These are phyloP conservation scores for Marcusenius ussheri DNA, from an alignment of 2,113 vertebrate species.

Conservation along the genomic window DNA sequence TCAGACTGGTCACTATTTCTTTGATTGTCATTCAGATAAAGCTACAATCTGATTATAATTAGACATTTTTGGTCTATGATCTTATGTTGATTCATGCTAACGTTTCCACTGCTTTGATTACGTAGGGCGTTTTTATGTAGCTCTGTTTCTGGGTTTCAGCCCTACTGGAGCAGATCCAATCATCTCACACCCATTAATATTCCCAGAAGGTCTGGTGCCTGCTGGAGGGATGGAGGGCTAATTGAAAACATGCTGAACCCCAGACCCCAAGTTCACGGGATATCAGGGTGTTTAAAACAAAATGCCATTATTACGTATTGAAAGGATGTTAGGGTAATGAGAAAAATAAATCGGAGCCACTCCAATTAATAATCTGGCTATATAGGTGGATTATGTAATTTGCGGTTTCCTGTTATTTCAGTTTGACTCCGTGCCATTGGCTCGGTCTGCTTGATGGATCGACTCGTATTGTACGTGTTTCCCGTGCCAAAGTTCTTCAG, in stretches of 20 bases:
- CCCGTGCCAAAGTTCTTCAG: neutral
- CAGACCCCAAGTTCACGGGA: neutral
- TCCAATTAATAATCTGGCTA: neutral
- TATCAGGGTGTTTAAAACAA: conserved; percentile 9
- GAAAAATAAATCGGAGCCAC: neutral
- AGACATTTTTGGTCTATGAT: neutral
- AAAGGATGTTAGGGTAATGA: conserved; percentile 14
- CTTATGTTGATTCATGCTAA: neutral
- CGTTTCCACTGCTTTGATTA: neutral
- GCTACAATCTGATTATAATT: neutral
- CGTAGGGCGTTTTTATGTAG: neutral
- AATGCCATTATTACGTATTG: neutral
- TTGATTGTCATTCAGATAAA: neutral
- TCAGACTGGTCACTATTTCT: neutral
- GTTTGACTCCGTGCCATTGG: neutral
- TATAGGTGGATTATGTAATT: neutral
- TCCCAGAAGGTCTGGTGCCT: neutral
- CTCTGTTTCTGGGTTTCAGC: neutral
- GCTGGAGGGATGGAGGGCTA: neutral
- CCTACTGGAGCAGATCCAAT: neutral
- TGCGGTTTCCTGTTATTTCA: conserved; percentile 15
- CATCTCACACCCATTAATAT: neutral
- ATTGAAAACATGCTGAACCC: conserved; percentile 3
- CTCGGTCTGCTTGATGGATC: neutral
- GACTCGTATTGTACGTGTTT: neutral